Conservation (phyloP, 1,140 invertebrate genomes). For the Teleogryllus occipitalis region DNA sequence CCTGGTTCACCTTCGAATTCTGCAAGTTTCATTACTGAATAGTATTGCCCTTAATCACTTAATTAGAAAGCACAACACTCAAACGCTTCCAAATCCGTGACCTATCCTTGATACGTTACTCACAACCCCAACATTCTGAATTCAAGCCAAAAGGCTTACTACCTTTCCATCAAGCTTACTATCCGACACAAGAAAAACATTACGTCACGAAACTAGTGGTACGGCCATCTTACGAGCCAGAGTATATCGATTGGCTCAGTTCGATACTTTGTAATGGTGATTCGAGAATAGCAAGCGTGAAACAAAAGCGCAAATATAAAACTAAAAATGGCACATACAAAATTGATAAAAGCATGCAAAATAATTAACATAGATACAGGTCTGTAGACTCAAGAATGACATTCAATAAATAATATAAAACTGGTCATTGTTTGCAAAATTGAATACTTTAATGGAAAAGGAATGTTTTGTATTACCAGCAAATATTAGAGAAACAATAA, state of each 20-base stretch:
- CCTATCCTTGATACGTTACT: background rate
- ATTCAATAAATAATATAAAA: too few species aligned
- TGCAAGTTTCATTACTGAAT: constrained; percentile 6
- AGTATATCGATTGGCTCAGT: background rate
- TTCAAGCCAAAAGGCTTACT: background rate
- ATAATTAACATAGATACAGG: too few species aligned
- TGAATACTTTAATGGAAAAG: too few species aligned
- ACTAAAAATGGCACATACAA: too few species aligned
- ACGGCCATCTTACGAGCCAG: constrained; percentile 10
- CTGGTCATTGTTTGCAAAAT: too few species aligned
- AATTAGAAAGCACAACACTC: background rate
- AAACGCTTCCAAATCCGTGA: background rate
- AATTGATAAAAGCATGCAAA: too few species aligned
- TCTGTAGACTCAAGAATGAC: too few species aligned
- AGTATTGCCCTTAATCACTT: background rate
- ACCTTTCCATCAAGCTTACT: constrained; percentile 8
- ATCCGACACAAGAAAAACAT: constrained; percentile 13
- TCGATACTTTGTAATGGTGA: background rate
- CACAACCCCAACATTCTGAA: too few species aligned
- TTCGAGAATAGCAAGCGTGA: too few species aligned
- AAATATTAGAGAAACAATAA: too few species aligned
- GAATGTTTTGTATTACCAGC: too few species aligned
- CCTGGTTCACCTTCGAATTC: constrained; percentile 15
- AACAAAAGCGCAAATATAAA: too few species aligned
- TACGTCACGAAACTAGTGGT: constrained; percentile 10